Percentiles rank a stretch among this genome's conserved stretches.
phyloP scores from a whole-genome alignment of 1,140 invertebrate species.

The Drosophila insularis region DNA sequence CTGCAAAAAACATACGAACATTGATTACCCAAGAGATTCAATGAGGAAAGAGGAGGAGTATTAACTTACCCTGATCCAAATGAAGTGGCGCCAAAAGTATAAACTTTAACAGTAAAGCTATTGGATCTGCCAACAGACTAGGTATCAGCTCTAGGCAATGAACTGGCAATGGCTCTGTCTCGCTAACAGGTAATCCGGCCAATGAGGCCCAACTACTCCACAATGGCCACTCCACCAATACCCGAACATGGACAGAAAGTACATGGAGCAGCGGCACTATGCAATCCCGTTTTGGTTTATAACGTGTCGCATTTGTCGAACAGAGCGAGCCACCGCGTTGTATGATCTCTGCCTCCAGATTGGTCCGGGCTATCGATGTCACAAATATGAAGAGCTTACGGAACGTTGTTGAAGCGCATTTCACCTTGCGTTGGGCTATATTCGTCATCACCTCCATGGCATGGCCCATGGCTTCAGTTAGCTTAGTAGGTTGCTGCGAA shows the following conservation, averaged over 20 bases:
- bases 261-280: conserved; percentile 95
- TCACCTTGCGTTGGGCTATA: conserved; percentile 84
- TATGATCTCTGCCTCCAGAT: conserved; percentile 95
- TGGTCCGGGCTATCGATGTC: conserved; percentile 94
- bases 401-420: conserved; percentile 85
- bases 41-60: neutral
- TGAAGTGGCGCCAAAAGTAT: conserved; percentile 92
- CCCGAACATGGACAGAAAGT: conserved; percentile 91
- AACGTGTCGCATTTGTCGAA: conserved; percentile 84
- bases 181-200: conserved; percentile 83
- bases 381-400: conserved; percentile 94
- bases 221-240: conserved; percentile 87
- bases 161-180: conserved; percentile 68
- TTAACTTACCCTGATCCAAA: conserved; percentile 90
- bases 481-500: conserved; percentile 85
- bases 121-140: conserved; percentile 90
- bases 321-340: conserved; percentile 92
- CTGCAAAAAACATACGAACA: conserved; percentile 82
- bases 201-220: conserved; percentile 87
- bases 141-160: conserved; percentile 80
- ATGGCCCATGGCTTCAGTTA: conserved; percentile 91
- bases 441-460: conserved; percentile 97
- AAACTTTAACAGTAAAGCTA: conserved; percentile 92
- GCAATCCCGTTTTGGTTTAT: conserved; percentile 92
- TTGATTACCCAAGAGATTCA: neutral